Base-by-base conservation (phyloP, 2,797 vertebrate genomes). In the Phoeniculus purpureus region DNA sequence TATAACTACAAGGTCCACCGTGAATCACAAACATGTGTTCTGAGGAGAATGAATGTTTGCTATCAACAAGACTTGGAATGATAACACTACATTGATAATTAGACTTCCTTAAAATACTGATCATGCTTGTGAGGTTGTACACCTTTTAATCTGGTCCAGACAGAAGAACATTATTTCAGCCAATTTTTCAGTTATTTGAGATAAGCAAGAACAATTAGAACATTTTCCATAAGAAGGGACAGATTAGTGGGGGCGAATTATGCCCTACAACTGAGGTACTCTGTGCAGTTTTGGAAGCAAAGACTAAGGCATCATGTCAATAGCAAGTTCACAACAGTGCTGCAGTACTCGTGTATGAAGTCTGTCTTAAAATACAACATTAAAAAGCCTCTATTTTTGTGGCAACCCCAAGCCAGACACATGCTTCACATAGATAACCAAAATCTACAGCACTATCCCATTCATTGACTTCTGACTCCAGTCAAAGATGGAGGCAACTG, bases 21-120 rank as follows among this genome's bases (percentile, higher is more conserved):
- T 50, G 43, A 86, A 54, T 65, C 5, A 0, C 12, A 31, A 64
- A 29, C 3, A 0, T 48, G 18, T 1, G 1, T 12, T n/a, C 32
- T 51, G 45, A 62, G 51, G 40, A 76, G 25, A 79, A 51, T 9
- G 7, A 59, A 61, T 7, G 72, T 8, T 15, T 68, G 16, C 43
- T 31, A 11, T 72, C 37, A 65, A 19, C 10, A 70, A 52, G 27
- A 59, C 25, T 67, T 81, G 51, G 27, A 54, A 60, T 40, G 66
- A 32, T 7, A 59, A 26, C 5, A 55, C 67, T 16, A 1, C 18
- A 18, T 20, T 60, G 19, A 48, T 22, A 66, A 15, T 7, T 27
- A 48, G 18, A 23, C 29, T 59, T 11, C 17, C 7, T 79, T 77
- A 26, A 67, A 52, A 67, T 47, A 71, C 6, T 8, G 45, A 3